Percentiles rank a stretch among this genome's conserved stretches.
These are phyloP conservation scores for Pecten maximus DNA, from an alignment of 2,888 invertebrate species.

Conservation along the genomic window DNA sequence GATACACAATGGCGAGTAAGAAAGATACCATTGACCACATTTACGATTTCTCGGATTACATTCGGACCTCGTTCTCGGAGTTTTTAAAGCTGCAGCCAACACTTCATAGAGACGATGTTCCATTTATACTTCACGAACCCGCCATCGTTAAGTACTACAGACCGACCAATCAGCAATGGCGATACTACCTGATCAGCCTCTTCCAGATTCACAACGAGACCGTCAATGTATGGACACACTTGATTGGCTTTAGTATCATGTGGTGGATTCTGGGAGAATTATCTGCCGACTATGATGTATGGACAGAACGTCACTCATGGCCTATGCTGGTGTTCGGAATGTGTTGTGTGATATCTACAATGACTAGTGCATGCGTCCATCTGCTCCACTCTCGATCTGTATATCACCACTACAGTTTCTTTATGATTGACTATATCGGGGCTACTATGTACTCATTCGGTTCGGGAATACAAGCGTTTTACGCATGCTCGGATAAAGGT, in stretches of 20 bases:
- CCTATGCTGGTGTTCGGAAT: conserved; percentile 59
- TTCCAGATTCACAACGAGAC: conserved; percentile 56
- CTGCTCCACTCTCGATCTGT: conserved; percentile 63
- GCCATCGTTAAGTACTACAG: conserved; percentile 49
- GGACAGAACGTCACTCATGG: conserved; percentile 46
- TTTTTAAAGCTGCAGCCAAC: conserved; percentile 34
- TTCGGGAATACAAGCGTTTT: conserved; percentile 58
- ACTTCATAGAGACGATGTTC: conserved; percentile 39
- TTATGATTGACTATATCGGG: conserved; percentile 66
- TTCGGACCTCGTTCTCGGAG: background rate
- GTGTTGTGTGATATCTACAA: conserved; percentile 57
- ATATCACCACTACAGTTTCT: conserved; percentile 59
- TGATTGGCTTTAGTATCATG: conserved; percentile 46
- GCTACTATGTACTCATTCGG: conserved; percentile 63
- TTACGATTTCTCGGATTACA: background rate
- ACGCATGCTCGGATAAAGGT: conserved; percentile 56
- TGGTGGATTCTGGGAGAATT: conserved; percentile 43
- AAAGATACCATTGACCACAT: background rate
- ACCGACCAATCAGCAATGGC: conserved; percentile 46
- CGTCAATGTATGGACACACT: conserved; percentile 53
- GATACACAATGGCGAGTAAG: background rate
- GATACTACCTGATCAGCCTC: conserved; percentile 50
- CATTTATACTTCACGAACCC: conserved; percentile 45
- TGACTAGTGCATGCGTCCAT: conserved; percentile 62
- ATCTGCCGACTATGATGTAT: conserved; percentile 42